These are phyloP conservation scores for Larimichthys crocea DNA, from an alignment of 2,113 vertebrate genomes.

Conservation along the genomic window DNA sequence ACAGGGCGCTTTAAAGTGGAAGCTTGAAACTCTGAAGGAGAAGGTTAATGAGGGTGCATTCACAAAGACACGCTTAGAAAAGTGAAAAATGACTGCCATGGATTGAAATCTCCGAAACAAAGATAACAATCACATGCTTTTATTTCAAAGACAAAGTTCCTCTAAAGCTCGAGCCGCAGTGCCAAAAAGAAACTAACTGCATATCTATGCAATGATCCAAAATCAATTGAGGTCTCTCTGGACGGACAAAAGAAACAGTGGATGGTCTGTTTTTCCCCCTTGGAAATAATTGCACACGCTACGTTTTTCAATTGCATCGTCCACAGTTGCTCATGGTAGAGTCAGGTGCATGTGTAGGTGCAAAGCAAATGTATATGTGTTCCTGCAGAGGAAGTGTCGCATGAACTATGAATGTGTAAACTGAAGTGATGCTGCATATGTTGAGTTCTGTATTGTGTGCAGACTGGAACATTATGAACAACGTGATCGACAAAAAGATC, in stretches of 20 bases:
- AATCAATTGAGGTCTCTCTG: constrained; percentile 71
- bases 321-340: constrained; percentile 40
- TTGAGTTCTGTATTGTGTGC: neutral
- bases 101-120: constrained; percentile 51
- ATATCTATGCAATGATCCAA: constrained; percentile 77
- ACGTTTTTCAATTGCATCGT: constrained; percentile 71
- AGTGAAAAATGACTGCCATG: constrained; percentile 57
- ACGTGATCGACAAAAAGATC: neutral
- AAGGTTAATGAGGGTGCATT: constrained; percentile 63
- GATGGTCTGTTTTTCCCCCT: constrained; percentile 65
- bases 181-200: constrained; percentile 59
- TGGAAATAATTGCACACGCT: constrained; percentile 66
- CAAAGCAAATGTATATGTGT: constrained; percentile 60
- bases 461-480: constrained; percentile 10
- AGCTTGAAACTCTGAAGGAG: constrained; percentile 25
- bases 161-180: constrained; percentile 38
- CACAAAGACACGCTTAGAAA: constrained; percentile 56
- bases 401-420: constrained; percentile 37
- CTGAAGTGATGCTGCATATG: constrained; percentile 2
- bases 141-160: constrained; percentile 73
- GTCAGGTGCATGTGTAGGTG: constrained; percentile 43
- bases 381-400: constrained; percentile 31
- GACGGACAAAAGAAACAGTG: constrained; percentile 77
- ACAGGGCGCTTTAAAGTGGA: constrained; percentile 20
- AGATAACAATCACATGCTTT: constrained; percentile 72